phyloP scores from a whole-genome alignment of 2,888 invertebrate species.

The Nasonia oneida region DNA sequence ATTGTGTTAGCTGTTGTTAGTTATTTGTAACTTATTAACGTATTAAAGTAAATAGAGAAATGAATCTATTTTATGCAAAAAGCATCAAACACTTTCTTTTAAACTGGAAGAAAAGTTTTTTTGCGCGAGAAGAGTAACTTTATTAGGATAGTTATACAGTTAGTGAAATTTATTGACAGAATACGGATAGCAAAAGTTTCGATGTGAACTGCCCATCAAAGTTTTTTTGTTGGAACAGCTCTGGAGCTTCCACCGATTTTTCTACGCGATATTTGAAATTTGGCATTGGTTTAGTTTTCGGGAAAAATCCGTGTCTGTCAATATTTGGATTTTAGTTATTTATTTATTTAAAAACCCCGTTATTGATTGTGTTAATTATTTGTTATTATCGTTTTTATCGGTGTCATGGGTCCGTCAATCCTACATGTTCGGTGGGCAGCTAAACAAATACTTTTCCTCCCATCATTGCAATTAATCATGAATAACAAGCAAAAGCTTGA shows the following conservation, averaged over 20 bases:
- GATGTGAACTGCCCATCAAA: neutral
- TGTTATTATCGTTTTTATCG: neutral
- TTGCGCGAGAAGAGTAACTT: neutral
- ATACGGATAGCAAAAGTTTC: slow-evolving; percentile 2
- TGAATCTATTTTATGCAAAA: neutral
- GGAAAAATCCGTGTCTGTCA: neutral
- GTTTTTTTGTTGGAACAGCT: neutral
- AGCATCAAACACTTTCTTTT: neutral
- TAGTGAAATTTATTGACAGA: slow-evolving; percentile 3
- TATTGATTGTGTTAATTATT: neutral
- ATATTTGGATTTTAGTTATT: neutral
- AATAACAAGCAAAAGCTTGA: neutral
- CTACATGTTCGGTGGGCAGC: neutral
- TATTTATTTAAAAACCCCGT: neutral
- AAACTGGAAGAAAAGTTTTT: neutral
- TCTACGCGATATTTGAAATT: neutral
- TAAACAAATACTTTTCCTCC: neutral
- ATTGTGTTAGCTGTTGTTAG: neutral
- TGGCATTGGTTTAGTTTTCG: neutral
- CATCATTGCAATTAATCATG: neutral
- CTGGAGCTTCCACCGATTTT: neutral
- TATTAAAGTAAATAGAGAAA: neutral
- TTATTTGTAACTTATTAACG: neutral
- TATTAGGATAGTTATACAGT: neutral
- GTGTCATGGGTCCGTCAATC: neutral